Evolutionary conservation across 1,140 invertebrate species (phyloP).

Genomic region (Pseudomyrmex pallidus): DNA sequence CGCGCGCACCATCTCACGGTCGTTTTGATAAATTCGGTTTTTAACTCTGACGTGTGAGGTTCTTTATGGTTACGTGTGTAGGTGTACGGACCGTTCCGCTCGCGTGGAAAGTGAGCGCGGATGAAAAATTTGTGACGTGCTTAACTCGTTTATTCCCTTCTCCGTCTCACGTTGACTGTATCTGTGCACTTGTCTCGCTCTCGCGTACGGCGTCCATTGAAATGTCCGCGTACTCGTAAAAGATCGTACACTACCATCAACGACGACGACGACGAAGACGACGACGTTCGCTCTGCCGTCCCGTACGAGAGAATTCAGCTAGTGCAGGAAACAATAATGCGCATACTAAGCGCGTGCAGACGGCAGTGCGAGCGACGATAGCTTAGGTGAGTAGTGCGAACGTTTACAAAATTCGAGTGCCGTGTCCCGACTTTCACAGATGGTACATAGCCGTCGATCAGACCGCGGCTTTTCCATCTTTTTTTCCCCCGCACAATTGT

Average conservation of each 20-base stretch:
- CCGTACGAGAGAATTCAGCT: background rate
- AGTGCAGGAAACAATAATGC: constrained; percentile 69
- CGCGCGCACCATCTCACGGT: too few species aligned
- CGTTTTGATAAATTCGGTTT: too few species aligned
- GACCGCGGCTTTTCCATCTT: background rate
- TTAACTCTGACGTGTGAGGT: too few species aligned
- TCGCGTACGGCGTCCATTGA: constrained; percentile 20
- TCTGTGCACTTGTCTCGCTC: background rate
- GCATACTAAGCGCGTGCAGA: constrained; percentile 66
- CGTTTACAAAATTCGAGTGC: constrained; percentile 38
- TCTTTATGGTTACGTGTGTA: too few species aligned
- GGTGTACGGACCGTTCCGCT: constrained; percentile 62
- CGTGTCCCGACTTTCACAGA: constrained; percentile 61
- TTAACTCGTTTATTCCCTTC: constrained; percentile 59
- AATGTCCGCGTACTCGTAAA: constrained; percentile 62
- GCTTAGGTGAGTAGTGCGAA: constrained; percentile 71
- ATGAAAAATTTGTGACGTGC: constrained; percentile 73
- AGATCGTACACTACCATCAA: constrained; percentile 21
- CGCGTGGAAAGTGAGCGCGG: constrained; percentile 69
- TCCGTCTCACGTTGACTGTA: background rate
- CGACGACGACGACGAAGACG: constrained; percentile 25
- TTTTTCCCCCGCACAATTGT: too few species aligned
- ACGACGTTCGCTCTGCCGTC: constrained; percentile 20
- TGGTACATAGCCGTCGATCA: constrained; percentile 51
- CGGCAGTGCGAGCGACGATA: constrained; percentile 71